Evolutionary conservation across 2,113 vertebrate species (phyloP).

Genomic region (Patagioenas fasciata): DNA sequence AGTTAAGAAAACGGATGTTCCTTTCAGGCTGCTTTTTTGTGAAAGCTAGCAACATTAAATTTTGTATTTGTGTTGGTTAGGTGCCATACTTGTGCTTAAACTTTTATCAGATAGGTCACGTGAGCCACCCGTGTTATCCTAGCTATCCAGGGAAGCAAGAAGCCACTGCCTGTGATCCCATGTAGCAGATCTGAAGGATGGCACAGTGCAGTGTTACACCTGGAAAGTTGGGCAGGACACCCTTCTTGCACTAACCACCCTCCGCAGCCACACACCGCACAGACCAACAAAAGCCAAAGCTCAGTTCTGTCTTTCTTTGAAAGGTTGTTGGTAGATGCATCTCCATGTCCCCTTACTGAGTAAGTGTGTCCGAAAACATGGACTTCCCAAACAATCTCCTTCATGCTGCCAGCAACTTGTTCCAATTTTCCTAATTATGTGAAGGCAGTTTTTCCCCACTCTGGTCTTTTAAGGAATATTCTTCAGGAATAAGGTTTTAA

Average conservation of each 20-base stretch:
- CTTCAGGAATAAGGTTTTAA: neutral
- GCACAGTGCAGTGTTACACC: neutral
- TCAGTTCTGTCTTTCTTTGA: neutral
- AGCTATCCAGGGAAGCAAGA: neutral
- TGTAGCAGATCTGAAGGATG: neutral
- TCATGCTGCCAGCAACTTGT: neutral
- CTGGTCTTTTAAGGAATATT: neutral
- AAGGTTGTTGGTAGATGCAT: neutral
- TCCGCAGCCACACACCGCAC: accelerated
- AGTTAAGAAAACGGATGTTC: neutral
- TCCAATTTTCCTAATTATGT: neutral
- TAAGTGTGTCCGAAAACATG: neutral
- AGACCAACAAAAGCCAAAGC: neutral
- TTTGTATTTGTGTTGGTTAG: neutral
- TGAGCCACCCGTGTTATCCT: neutral
- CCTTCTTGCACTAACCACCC: neutral
- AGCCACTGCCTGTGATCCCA: neutral
- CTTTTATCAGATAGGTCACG: neutral
- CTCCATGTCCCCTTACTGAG: neutral
- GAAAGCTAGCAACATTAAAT: neutral
- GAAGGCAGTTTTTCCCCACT: neutral
- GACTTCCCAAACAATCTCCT: neutral
- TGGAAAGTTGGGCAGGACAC: accelerated
- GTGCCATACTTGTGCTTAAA: neutral
- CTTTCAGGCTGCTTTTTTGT: neutral